Base-by-base conservation (phyloP, 2,113 vertebrate genomes). In the Rhinopomastus cyanomelas region DNA sequence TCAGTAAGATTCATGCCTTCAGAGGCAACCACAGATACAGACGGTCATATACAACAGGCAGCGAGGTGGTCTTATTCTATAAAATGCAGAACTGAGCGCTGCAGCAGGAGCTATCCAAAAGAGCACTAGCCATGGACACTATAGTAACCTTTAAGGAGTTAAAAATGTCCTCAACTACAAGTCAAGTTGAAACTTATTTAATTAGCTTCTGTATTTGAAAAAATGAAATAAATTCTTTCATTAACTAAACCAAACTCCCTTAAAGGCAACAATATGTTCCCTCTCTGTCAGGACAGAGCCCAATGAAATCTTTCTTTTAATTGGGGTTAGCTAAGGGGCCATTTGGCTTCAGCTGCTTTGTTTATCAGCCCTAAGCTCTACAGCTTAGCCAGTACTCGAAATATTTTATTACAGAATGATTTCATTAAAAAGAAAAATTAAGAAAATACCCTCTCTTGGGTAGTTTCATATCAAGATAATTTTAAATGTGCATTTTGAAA, bases 241-340 rank as follows among this genome's bases (percentile, higher is more conserved):
- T 98, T 98, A 97, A 97, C 96, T 95, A 97, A 97, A 97, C 94
- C 95, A 96, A 98, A 97, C 96, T 98, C 97, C 97, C 97, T 98
- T 97, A 97, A 97, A 98, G 98, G 97, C 97, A 98, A 97, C 97
- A 98, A 97, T 98, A 98, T 97, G 97, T 96, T 98, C 97, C 97
- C 83, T 96, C 96, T 97, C 97, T 97, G 96, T 97, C 97, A 98
- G 97, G 96, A 97, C 96, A 97, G 96, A 97, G 96, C 87, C 96
- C 96, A 97, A 96, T 95, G 96, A 97, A 97, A 97, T 97, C 96
- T 97, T 96, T 97, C 96, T 97, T 98, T 98, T 98, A 98, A 98
- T 98, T 98, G 97, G 97, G 97, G 97, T 98, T 97, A 97, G 97
- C 96, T 95, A 91, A 96, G 90, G 96, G 97, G 97, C 96, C 97